These are phyloP conservation scores for Chamaea fasciata DNA, from an alignment of 2,113 vertebrate species.

Conservation along the genomic window DNA sequence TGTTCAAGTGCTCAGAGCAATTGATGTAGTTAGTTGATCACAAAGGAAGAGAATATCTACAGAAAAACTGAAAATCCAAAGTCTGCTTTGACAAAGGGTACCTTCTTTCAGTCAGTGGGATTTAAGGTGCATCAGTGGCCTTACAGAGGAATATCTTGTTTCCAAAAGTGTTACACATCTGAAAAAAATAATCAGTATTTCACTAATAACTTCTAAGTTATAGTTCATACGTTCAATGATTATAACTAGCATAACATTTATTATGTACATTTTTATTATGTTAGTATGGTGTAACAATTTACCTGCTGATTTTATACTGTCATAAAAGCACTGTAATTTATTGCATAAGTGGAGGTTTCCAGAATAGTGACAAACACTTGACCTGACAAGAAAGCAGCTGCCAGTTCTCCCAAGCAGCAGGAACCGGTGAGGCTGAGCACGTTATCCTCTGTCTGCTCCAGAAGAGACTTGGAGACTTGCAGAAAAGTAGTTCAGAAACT, in stretches of 20 bases:
- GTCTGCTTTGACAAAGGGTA: neutral
- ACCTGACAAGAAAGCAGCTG: neutral
- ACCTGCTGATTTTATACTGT: neutral
- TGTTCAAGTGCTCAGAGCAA: neutral
- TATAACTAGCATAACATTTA: neutral
- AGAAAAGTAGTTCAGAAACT: neutral
- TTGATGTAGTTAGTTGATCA: neutral
- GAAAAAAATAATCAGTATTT: neutral
- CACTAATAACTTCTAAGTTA: neutral
- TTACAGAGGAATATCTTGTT: neutral
- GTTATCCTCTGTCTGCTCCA: neutral
- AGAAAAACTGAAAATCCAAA: neutral
- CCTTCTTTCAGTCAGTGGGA: neutral
- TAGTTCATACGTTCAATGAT: neutral
- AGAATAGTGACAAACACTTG: neutral
- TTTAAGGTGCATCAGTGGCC: neutral
- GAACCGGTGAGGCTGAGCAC: neutral
- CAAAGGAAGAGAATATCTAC: neutral
- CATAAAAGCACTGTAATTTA: neutral
- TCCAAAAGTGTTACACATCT: neutral
- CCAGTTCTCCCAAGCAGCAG: neutral
- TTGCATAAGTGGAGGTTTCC: neutral
- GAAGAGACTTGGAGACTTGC: neutral
- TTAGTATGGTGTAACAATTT: neutral
- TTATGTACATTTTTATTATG: neutral